These are phyloP conservation scores for Bombycilla garrulus DNA, from an alignment of 2,113 vertebrate genomes.

Conservation along the genomic window DNA sequence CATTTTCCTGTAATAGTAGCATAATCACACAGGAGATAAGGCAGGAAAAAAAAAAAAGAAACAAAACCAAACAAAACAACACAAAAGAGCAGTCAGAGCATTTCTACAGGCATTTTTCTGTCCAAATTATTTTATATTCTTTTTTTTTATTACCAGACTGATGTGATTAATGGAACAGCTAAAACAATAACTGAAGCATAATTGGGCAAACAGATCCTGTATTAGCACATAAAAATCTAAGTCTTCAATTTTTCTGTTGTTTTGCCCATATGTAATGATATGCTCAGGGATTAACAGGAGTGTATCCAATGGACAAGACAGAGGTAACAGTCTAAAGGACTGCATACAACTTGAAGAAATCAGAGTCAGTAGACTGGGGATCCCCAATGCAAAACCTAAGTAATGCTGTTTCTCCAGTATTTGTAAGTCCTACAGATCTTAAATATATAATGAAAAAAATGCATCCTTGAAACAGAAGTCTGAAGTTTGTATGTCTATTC, in stretches of 20 bases:
- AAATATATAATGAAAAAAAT: no score
- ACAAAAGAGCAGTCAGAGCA: background rate
- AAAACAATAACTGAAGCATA: background rate
- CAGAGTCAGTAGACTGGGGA: background rate
- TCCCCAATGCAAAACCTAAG: background rate
- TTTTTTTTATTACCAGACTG: background rate
- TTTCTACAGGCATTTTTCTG: background rate
- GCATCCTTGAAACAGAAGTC: background rate
- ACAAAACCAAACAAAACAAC: no score
- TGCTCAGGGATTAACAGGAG: background rate
- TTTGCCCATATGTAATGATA: background rate
- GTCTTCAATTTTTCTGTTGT: background rate
- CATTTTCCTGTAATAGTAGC: background rate
- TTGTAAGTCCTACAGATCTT: background rate
- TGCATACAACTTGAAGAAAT: background rate
- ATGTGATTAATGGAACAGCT: background rate
- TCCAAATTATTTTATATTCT: background rate
- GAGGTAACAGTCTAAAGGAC: background rate
- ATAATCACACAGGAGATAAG: background rate
- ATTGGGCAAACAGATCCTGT: background rate
- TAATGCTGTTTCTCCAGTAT: background rate
- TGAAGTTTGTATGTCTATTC: background rate
- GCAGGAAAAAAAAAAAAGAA: background rate
- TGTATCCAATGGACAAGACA: background rate
- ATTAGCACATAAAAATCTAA: background rate